Conservation (phyloP, 1,140 invertebrate genomes). For the Saxidomus purpurata region DNA sequence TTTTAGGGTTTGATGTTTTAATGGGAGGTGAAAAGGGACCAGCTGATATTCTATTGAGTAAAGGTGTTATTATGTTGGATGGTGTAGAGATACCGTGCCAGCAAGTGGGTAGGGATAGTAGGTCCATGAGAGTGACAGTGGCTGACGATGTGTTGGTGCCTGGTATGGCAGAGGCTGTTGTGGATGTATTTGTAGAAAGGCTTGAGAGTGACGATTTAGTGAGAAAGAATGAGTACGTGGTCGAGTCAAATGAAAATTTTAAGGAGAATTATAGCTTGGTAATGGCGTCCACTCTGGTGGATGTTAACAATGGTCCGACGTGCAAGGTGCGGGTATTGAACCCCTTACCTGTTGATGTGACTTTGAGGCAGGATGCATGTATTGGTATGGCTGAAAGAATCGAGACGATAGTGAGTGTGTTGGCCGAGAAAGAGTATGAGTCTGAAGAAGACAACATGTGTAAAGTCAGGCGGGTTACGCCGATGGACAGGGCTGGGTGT, state of each 20-base stretch:
- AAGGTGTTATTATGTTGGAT: slow-evolving; percentile 2
- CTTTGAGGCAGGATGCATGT: not conserved
- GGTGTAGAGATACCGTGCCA: not conserved
- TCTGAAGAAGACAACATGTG: not conserved
- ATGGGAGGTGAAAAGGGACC: not conserved
- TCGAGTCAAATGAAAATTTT: not conserved
- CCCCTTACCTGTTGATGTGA: not conserved
- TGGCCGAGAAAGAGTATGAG: not conserved
- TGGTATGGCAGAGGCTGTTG: not conserved
- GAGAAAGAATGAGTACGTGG: not conserved
- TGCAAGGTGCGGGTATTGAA: slow-evolving; percentile 33
- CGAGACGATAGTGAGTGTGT: slow-evolving; percentile 19
- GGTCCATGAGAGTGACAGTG: not conserved
- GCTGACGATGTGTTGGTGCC: not conserved
- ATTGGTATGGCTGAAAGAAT: too few species aligned
- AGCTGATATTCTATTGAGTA: slow-evolving; percentile 26
- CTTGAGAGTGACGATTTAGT: not conserved
- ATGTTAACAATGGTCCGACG: not conserved
- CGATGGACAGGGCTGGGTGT: too few species aligned
- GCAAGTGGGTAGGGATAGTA: not conserved
- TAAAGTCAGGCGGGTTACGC: not conserved
- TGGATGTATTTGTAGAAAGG: not conserved
- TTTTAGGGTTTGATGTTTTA: not conserved
- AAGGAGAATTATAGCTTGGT: not conserved
- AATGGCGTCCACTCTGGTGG: not conserved